These are phyloP conservation scores for Gallinago nigripennis DNA, from an alignment of 2,797 vertebrate genomes.

Conservation along the genomic window DNA sequence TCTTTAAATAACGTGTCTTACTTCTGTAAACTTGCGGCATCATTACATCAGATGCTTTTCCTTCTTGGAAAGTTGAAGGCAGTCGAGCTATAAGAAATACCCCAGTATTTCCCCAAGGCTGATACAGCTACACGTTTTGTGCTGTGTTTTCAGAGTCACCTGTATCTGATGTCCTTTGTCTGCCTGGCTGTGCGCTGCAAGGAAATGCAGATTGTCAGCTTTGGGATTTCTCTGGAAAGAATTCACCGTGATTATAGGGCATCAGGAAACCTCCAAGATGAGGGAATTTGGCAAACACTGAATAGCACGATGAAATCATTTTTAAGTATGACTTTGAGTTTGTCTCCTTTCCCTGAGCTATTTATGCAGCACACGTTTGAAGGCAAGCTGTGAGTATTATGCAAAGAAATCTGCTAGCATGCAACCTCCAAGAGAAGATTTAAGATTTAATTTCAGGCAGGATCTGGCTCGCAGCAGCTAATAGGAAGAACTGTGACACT, in stretches of 20 bases:
- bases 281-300: slow-evolving; percentile 15
- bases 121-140: background rate
- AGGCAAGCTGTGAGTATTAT: slow-evolving; percentile 24
- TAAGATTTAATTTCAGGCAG: slow-evolving; percentile 8
- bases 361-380: slow-evolving; percentile 29
- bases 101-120: background rate
- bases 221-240: background rate
- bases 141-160: background rate
- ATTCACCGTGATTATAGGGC: background rate
- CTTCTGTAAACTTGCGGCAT: background rate
- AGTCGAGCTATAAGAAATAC: background rate
- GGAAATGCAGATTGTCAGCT: background rate
- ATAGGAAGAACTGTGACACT: background rate
- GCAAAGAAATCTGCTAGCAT: slow-evolving; percentile 29
- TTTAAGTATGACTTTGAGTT: slow-evolving; percentile 8
- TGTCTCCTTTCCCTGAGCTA: slow-evolving; percentile 39
- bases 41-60: background rate
- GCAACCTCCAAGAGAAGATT: background rate
- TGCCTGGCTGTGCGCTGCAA: background rate
- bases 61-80: background rate
- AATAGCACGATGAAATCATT: background rate
- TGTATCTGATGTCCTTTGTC: background rate
- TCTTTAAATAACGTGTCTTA: background rate
- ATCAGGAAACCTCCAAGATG: background rate
- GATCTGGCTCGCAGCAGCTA: background rate